phyloP scores from a whole-genome alignment of 2,888 invertebrate genomes.

The Artemia sinica region DNA sequence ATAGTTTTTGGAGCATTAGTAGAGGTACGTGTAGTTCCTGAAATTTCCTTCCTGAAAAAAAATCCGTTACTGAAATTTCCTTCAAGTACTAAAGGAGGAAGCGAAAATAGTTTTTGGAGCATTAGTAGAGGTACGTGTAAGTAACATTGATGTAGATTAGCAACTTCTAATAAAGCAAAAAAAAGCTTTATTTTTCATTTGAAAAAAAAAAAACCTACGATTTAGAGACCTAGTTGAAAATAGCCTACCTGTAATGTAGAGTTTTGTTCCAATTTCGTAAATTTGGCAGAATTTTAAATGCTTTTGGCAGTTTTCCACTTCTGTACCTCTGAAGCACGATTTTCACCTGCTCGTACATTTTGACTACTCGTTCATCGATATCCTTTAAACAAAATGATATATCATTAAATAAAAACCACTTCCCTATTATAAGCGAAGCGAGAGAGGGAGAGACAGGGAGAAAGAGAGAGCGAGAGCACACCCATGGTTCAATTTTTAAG shows the following conservation, averaged over 20 bases:
- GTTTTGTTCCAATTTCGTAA: slow-evolving; percentile 83
- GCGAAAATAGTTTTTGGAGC: too few relatives aligned
- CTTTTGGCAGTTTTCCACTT: slow-evolving; percentile 91
- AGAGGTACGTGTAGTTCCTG: too few relatives aligned
- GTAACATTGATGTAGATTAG: not conserved
- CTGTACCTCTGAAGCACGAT: slow-evolving; percentile 67
- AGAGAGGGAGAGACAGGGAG: not conserved
- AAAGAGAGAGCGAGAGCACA: too few relatives aligned
- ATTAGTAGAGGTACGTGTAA: too few relatives aligned
- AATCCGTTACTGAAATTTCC: too few relatives aligned
- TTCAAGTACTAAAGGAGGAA: too few relatives aligned
- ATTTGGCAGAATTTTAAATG: slow-evolving; percentile 88
- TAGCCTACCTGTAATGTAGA: slow-evolving; percentile 47
- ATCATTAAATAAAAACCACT: too few relatives aligned
- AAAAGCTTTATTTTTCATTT: slow-evolving; percentile 18
- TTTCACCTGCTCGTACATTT: slow-evolving; percentile 77
- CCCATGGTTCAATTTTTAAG: too few relatives aligned
- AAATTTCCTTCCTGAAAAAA: too few relatives aligned
- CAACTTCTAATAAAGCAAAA: not conserved
- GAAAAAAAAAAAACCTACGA: not conserved
- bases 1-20: too few relatives aligned
- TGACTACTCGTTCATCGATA: slow-evolving; percentile 38
- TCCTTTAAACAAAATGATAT: too few relatives aligned
- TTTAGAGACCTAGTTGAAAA: slow-evolving; percentile 14
- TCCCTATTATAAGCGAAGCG: too few relatives aligned